Conservation (phyloP, 2,113 vertebrate species). For the Suricata suricatta region DNA sequence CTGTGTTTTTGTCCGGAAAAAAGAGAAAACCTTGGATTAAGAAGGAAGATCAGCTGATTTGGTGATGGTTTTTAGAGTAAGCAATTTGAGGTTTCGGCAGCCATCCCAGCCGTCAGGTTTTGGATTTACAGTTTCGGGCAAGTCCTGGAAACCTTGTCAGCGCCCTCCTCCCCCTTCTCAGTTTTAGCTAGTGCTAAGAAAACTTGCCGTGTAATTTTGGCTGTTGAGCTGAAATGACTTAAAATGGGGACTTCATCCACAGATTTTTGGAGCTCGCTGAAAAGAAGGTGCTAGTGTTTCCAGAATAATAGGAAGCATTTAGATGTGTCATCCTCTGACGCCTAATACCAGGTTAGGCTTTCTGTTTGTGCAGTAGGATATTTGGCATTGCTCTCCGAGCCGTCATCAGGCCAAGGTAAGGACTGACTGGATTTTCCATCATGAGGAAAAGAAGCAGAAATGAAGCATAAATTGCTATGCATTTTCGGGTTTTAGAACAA, state of each 20-base stretch:
- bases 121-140: neutral
- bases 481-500: conserved; percentile 1
- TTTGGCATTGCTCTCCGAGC: neutral
- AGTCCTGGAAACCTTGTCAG: neutral
- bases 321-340: neutral
- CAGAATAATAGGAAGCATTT: neutral
- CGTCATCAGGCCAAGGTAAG: neutral
- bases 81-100: neutral
- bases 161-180: neutral
- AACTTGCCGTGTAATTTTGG: neutral
- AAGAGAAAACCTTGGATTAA: conserved; percentile 38
- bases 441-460: neutral
- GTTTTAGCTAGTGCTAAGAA: conserved; percentile 8
- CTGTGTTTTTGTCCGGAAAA: conserved; percentile 2
- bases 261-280: neutral
- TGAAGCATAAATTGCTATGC: neutral
- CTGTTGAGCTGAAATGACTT: neutral
- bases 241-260: neutral
- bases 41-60: neutral
- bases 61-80: neutral
- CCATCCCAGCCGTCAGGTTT: neutral
- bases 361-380: neutral
- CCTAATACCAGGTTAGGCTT: neutral
- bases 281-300: conserved; percentile 28
- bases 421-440: neutral